These are phyloP conservation scores for Aptenodytes forsteri DNA, from an alignment of 2,113 vertebrate species.

Conservation along the genomic window DNA sequence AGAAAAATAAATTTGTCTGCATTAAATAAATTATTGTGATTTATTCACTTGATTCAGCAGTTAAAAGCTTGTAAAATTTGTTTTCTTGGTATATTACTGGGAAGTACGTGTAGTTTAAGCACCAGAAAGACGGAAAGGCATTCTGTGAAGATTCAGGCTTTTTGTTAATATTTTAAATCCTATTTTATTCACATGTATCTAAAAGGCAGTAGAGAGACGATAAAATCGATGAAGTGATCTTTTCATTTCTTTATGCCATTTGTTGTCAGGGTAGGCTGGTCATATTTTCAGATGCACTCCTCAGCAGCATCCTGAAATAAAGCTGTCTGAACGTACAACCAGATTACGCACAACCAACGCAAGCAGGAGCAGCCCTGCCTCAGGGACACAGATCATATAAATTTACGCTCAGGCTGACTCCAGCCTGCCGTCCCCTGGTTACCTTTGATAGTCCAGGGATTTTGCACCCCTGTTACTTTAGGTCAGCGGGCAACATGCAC, in stretches of 20 bases:
- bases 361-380: background rate
- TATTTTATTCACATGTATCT: background rate
- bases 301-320: background rate
- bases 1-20: background rate
- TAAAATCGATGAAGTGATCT: rapidly evolving
- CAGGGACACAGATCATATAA: background rate
- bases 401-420: background rate
- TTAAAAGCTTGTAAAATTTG: background rate
- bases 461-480: background rate
- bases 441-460: background rate
- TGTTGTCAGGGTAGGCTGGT: background rate
- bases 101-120: background rate
- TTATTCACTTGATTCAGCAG: background rate
- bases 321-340: background rate
- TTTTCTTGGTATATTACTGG: background rate
- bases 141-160: background rate
- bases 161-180: background rate
- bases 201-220: background rate
- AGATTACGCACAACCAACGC: background rate
- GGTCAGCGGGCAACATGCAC: background rate
- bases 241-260: background rate
- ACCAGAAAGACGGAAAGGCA: background rate
- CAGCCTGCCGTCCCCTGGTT: background rate
- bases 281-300: background rate
- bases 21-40: background rate